Conservation (phyloP, 2,888 invertebrate genomes). For the Biston stratarius region DNA sequence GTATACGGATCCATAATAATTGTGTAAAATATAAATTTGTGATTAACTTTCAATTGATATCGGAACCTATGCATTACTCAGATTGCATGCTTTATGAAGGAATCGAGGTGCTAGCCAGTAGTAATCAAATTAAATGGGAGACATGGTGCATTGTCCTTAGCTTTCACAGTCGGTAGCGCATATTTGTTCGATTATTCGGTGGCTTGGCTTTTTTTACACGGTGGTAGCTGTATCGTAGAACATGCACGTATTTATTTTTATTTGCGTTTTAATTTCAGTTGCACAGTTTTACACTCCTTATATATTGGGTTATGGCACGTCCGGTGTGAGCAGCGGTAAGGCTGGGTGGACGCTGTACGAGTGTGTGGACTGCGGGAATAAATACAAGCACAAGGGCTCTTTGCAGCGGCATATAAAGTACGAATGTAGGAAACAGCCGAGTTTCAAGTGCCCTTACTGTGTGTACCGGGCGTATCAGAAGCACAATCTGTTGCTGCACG, state of each 20-base stretch:
- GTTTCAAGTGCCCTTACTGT: conserved; percentile 90
- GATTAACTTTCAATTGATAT: conserved; percentile 50
- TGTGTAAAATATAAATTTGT: conserved; percentile 26
- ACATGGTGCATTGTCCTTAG: conserved; percentile 85
- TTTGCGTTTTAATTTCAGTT: conserved; percentile 85
- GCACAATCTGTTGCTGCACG: conserved; percentile 86
- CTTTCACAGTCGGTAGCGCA: conserved; percentile 74
- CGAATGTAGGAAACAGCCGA: conserved; percentile 91
- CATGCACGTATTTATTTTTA: conserved; percentile 83
- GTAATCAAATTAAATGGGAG: conserved; percentile 82
- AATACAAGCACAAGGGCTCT: conserved; percentile 93
- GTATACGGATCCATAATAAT: conserved; percentile 26
- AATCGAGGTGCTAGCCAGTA: conserved; percentile 60
- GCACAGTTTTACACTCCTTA: conserved; percentile 86
- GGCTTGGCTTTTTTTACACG: conserved; percentile 74
- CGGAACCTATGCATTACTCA: conserved; percentile 50
- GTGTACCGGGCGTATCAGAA: conserved; percentile 89
- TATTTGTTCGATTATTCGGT: conserved; percentile 54
- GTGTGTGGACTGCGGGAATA: conserved; percentile 92
- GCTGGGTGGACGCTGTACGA: conserved; percentile 84
- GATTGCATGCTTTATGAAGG: conserved; percentile 65
- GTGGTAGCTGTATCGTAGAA: conserved; percentile 70
- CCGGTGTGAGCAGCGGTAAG: conserved; percentile 78
- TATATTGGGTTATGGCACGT: conserved; percentile 83
- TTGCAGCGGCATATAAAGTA: conserved; percentile 91